phyloP scores from a whole-genome alignment of 2,113 vertebrate species.

The Addax nasomaculatus region DNA sequence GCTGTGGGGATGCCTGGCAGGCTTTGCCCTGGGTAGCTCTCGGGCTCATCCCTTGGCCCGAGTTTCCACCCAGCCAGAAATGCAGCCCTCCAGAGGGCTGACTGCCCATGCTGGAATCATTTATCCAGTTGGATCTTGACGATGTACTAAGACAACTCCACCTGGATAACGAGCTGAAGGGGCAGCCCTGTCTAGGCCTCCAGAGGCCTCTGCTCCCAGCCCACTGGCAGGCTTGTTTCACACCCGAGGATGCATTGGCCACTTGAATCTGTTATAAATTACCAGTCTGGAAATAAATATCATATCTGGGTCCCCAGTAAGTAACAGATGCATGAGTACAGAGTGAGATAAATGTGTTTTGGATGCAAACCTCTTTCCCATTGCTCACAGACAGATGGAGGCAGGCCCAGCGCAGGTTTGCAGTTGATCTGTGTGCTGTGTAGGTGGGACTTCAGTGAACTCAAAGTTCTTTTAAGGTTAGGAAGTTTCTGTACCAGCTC shows the following conservation, averaged over 20 bases:
- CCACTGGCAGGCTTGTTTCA: conserved; percentile 6
- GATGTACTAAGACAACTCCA: conserved; percentile 23
- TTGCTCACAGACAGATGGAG: conserved; percentile 58
- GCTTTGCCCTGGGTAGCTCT: background rate
- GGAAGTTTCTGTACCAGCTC: conserved; percentile 31
- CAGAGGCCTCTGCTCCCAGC: background rate
- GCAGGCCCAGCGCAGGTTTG: conserved; percentile 24
- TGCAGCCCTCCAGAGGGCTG: background rate
- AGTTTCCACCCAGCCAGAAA: background rate
- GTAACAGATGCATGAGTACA: conserved; percentile 61
- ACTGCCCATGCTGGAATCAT: background rate
- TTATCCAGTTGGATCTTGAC: conserved; percentile 1
- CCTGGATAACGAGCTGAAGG: conserved; percentile 31
- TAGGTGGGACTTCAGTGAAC: conserved; percentile 56
- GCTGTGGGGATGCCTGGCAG: background rate
- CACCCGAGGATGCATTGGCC: conserved; percentile 43
- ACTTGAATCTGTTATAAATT: conserved; percentile 72
- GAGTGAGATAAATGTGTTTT: conserved; percentile 65
- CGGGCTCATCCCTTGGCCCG: background rate
- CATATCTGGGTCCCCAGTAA: conserved; percentile 60
- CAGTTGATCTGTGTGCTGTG: conserved; percentile 3
- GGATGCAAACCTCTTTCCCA: conserved; percentile 55
- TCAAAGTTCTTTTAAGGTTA: conserved; percentile 30
- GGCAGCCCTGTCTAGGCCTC: background rate
- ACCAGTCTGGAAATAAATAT: conserved; percentile 64